Conservation (phyloP, 2,888 invertebrate genomes). For the Xestia sexstrigata region DNA sequence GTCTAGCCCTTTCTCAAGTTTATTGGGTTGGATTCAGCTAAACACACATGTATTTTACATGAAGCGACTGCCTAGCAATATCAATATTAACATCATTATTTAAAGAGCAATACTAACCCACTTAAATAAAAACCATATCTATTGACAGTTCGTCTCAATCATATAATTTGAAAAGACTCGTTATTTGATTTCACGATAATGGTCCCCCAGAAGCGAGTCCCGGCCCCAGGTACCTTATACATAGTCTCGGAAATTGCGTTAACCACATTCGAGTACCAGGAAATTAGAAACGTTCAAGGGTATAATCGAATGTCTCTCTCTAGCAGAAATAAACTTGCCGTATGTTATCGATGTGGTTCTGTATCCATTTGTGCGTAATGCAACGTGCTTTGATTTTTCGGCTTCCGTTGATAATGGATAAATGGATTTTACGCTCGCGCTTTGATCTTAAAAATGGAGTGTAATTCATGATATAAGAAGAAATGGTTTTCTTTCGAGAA, state of each 20-base stretch:
- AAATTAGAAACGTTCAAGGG: conserved; percentile 90
- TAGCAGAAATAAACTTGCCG: conserved; percentile 82
- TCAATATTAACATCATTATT: conserved; percentile 1
- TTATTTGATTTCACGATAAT: conserved; percentile 88
- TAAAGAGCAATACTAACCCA: conserved; percentile 14
- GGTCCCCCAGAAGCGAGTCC: conserved; percentile 76
- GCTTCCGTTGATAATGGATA: conserved; percentile 56
- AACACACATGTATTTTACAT: not conserved
- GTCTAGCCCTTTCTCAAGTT: not conserved
- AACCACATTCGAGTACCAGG: conserved; percentile 89
- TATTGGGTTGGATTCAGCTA: not conserved
- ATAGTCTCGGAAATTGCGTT: conserved; percentile 89
- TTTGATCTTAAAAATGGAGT: conserved; percentile 40
- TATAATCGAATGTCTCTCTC: conserved; percentile 88
- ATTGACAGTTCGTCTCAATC: conserved; percentile 80
- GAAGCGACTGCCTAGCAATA: not conserved
- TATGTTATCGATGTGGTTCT: conserved; percentile 75
- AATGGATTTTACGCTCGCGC: conserved; percentile 60
- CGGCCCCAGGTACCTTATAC: conserved; percentile 84
- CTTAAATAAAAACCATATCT: conserved; percentile 43
- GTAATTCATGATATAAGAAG: conserved; percentile 24
- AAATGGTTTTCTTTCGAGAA: conserved; percentile 7
- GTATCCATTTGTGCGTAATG: conserved; percentile 68
- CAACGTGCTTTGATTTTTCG: conserved; percentile 68
- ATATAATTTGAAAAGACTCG: conserved; percentile 81